Percentiles rank a stretch among this genome's conserved stretches.
Conservation (phyloP, 2,797 vertebrate genomes). For the Tinamus major region DNA sequence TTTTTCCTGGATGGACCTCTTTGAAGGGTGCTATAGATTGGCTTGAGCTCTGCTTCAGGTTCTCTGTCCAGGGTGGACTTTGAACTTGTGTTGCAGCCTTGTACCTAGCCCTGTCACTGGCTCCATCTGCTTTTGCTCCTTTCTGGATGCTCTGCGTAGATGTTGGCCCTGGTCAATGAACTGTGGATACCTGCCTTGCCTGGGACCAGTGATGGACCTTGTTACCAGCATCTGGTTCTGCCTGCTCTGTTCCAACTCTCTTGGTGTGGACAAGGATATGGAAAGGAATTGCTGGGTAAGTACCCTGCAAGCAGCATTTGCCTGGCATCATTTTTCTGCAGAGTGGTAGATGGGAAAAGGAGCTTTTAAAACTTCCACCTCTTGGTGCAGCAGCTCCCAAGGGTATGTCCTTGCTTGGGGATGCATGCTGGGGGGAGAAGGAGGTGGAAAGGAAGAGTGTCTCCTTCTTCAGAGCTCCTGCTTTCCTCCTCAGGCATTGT, state of each 20-base stretch:
- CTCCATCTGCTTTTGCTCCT: not conserved
- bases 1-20: not conserved
- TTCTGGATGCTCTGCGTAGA: not conserved
- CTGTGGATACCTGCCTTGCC: not conserved
- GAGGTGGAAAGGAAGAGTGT: too few relatives aligned
- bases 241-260: not conserved
- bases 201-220: not conserved
- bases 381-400: fast-evolving
- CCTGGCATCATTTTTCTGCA: not conserved
- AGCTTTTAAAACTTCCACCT: not conserved
- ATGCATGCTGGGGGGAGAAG: not conserved
- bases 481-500: not conserved
- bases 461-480: not conserved
- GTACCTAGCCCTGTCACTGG: not conserved
- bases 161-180: not conserved
- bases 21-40: fast-evolving
- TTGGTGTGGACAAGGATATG: not conserved
- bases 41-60: not conserved
- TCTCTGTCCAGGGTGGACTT: fast-evolving
- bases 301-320: not conserved
- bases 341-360: not conserved
- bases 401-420: fast-evolving
- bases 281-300: not conserved
- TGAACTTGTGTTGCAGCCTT: not conserved
- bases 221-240: not conserved